Percentiles rank a stretch among this genome's conserved stretches.
Conservation (phyloP, 2,113 vertebrate genomes). For the Marmota flaviventris region DNA sequence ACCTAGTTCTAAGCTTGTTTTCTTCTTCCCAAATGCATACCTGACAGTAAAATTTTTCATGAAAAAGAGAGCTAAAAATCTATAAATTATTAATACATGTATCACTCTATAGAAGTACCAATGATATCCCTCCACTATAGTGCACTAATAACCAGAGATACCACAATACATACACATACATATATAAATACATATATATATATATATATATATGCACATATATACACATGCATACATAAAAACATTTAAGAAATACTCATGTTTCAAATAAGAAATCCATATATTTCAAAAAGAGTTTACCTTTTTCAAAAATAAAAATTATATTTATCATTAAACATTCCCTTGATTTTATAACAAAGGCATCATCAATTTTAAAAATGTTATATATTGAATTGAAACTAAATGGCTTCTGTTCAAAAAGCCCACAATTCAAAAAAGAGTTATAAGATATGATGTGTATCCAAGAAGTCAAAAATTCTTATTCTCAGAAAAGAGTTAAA, state of each 20-base stretch:
- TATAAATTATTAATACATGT: not conserved
- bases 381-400: not conserved
- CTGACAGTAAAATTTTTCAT: not conserved
- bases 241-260: not conserved
- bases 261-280: not conserved
- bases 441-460: not conserved
- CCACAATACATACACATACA: not conserved
- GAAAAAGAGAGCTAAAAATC: not conserved
- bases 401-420: not conserved
- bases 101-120: not conserved
- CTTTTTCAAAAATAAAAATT: not conserved
- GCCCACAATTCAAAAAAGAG: not conserved
- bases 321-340: not conserved
- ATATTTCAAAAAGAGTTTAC: not conserved
- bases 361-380: not conserved
- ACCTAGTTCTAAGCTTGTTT: not conserved
- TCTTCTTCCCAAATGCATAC: not conserved
- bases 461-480: not conserved
- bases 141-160: not conserved
- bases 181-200: not conserved
- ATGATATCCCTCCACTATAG: not conserved
- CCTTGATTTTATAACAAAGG: not conserved
- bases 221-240: not conserved
- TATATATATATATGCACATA: not conserved
- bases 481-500: not conserved